phyloP scores from a whole-genome alignment of 2,797 vertebrate species.

The Rhinogobio ventralis region DNA sequence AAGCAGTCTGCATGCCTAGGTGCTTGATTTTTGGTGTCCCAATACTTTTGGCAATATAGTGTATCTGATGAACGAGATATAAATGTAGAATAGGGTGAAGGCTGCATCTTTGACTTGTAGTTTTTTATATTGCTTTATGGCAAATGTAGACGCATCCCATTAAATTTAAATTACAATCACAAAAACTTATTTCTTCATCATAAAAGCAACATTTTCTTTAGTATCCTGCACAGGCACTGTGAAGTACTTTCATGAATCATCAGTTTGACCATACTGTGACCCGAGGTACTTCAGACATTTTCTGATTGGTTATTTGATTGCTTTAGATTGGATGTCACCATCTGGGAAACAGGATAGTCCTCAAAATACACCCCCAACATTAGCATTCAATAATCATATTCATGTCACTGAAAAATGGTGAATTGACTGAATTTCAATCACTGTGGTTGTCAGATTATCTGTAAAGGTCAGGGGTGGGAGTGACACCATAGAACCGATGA shows the following conservation, averaged over 20 bases:
- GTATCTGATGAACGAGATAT: background rate
- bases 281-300: slow-evolving; percentile 3
- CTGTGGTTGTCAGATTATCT: slow-evolving; percentile 21
- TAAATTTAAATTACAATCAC: background rate
- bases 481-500: slow-evolving; percentile 15
- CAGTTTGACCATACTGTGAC: background rate
- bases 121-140: background rate
- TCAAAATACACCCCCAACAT: slow-evolving; percentile 9
- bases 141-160: background rate
- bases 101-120: background rate
- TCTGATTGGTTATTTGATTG: slow-evolving; percentile 21
- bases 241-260: background rate
- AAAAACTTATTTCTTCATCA: background rate
- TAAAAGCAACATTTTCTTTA: background rate
- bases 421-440: slow-evolving; percentile 10
- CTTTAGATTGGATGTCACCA: slow-evolving; percentile 22
- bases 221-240: background rate
- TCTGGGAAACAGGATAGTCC: background rate
- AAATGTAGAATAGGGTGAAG: background rate
- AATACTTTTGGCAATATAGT: too few species aligned
- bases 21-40: too few species aligned
- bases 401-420: slow-evolving; percentile 14
- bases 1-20: too few species aligned
- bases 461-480: slow-evolving; percentile 26
- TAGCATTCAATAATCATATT: slow-evolving; percentile 25